Base-by-base conservation (phyloP, 2,888 invertebrate species). In the Nemotelus nigrinus region DNA sequence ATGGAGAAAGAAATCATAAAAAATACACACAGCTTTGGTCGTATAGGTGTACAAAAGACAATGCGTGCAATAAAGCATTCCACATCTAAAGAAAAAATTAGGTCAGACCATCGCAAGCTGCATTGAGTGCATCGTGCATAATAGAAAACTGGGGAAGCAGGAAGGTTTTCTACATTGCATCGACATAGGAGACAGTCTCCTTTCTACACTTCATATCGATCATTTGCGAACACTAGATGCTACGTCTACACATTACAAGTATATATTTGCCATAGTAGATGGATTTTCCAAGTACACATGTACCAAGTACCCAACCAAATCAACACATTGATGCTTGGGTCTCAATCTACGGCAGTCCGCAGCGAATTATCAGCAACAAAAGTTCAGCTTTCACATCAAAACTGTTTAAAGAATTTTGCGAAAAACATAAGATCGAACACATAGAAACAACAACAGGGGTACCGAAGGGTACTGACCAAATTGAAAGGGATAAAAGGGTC, bases 131-230 rank as follows among this genome's bases (percentile, higher is more conserved):
- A 53, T n/a, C n/a, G n/a, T n/a, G n/a, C n/a, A n/a, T n/a, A n/a
- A n/a, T 53, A 77, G 78, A 47, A 80, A 80, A 39, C 6, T 60
- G 25, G 85, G 85, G 2, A 85, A 83, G 71, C 81, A 83, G 58
- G 84, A 85, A 79, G 84, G 85, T 25, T 81, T 81, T 6, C 79
- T 85, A 44, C 76, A 84, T 70, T 80, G 82, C 82, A 71, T 78
- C 8, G 71, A 71, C n/a, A 67, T 65, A 10, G 41, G 60, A 7
- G 63, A 78, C 5, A 7, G n/a, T 1, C 76, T 63, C 3, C 55
- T 78, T 4, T 64, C 78, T 10, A 79, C 78, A 2, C 75, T 78
- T 39, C 79, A 80, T 25, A 47, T 79, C 0, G 77, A 79, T 45
- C 79, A 76, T 53, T 7, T 79, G 5, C 78, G 78, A n/a, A 65